Evolutionary conservation across 2,113 vertebrate species (phyloP), one percentile per base, ranked within the genome.

Genomic region (Cromileptes altivelis): DNA sequence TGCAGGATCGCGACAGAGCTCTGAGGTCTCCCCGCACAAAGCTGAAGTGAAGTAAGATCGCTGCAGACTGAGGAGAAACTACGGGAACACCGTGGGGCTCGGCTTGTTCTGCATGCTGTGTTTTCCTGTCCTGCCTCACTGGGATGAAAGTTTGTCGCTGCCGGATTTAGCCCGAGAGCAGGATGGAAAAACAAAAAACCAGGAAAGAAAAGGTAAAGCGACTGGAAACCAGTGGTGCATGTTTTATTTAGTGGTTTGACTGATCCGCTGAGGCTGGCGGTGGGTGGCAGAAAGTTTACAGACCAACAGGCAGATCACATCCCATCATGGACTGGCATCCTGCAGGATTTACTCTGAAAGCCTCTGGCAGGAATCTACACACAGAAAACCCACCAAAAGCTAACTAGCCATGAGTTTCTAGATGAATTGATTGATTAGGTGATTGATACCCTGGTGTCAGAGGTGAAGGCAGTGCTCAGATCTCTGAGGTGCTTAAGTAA

Each of bases 151-250:
- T 95, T 93, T 90, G 75, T 82, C 87, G 84, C 89, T 55, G 84
- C 62, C 80, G 90, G 89, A 86, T 84, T 84, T 72, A 86, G 82
- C 86, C 33, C 77, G 87, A 84, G 81, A 76, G 67, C 90, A 85
- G 89, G 85, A 96, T 96, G 95, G 94, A 96, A 92, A 95, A 94
- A 89, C 92, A 80, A 42, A 92, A 84, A 75, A 27, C 81, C 25
- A 94, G 89, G 89, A 94, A 92, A 91, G 94, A 95, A 65, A 95
- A 95, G 95, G 95, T 95, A 93, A 95, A 86, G 7, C 7, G 30
- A 21, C 4, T 15, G 47, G 63, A 55, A 76, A 82, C 50, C 23
- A 17, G 5, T 0, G 45, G 0, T 0, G 11, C 6, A 8, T 4
- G 73, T 19, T 50, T 74, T 47, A 67, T 62, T 40, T 55, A 21